Conservation (phyloP, 2,888 invertebrate genomes). For the Uloborus plumipes region DNA sequence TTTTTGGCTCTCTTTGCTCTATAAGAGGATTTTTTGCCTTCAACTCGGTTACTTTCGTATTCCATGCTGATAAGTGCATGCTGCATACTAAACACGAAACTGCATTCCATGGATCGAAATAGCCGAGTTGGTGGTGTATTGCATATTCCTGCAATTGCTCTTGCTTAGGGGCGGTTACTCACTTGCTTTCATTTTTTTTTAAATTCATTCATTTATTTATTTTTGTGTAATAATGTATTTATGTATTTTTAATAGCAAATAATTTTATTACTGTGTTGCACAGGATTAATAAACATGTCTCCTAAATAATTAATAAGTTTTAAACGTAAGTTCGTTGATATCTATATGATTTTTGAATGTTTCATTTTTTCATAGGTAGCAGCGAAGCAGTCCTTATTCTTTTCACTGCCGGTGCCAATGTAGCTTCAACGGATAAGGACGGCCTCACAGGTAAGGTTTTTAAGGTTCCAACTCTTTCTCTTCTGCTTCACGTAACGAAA, state of each 20-base stretch:
- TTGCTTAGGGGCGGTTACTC: too few relatives aligned
- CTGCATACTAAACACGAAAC: too few relatives aligned
- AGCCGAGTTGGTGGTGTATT: too few relatives aligned
- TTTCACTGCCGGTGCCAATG: constrained; percentile 86
- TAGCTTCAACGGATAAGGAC: constrained; percentile 89
- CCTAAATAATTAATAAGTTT: not conserved
- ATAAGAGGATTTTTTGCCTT: too few relatives aligned
- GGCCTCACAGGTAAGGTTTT: constrained; percentile 80
- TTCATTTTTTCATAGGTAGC: constrained; percentile 76
- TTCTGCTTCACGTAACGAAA: too few relatives aligned
- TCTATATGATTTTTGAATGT: not conserved
- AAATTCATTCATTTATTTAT: not conserved
- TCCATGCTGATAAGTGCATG: too few relatives aligned
- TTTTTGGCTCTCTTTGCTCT: too few relatives aligned
- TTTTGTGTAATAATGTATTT: not conserved
- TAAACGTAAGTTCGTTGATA: not conserved
- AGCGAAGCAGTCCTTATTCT: constrained; percentile 90
- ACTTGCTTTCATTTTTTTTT: not conserved
- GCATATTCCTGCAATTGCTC: too few relatives aligned
- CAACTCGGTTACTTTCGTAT: too few relatives aligned
- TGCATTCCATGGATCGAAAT: too few relatives aligned
- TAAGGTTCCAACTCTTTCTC: not conserved
- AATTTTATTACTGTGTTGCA: not conserved
- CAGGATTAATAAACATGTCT: not conserved
- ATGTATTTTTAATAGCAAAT: not conserved